Evolutionary conservation across 2,113 vertebrate species (phyloP), one percentile per base, ranked within the genome.

Genomic region (Ammodytes dubius): DNA sequence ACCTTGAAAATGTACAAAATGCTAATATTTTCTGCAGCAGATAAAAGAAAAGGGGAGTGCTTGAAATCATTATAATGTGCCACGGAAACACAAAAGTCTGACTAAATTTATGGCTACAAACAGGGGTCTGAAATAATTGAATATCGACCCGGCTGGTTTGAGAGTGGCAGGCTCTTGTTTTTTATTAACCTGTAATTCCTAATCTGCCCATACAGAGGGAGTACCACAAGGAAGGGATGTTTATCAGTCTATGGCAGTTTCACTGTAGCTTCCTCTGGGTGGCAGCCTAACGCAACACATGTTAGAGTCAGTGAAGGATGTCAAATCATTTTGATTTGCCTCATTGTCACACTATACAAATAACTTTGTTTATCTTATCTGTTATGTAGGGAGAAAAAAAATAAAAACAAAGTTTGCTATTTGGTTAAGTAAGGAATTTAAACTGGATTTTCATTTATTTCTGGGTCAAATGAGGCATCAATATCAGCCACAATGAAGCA

Each of bases 1-100:
- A 90, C 83, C 79, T 89, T 89, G 69, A 72, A 27, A 40, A 67
- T 53, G 74, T 54, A 54, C 40, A 70, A 56, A 61, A 63, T 15
- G 2, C 2, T 70, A 45, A 79, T 74, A 73, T 76, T 76, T 68
- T 14, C 43, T 75, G 15, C 7, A 12, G 17, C 59, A 81, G 63
- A 77, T 70, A 84, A 59, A 27, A 69, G 49, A 63, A 69, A 70
- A 19, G 12, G 37, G 27, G 49, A 82, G n/a, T 42, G 47, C 13
- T 77, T 40, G n/a, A 67, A 57, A 63, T 72, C 11, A 52, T 56
- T 72, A 39, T 57, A 49, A 39, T 12, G 3, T n/a, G 27, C 46
- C 7, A 14, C 7, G 56, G 57, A 59, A 12, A 58, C 17, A 42
- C 27, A 67, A 1, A 58, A 5, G 37, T 13, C 5, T 11, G 3